These are phyloP conservation scores for Parambassis ranga DNA, from an alignment of 2,797 vertebrate genomes.

Conservation along the genomic window DNA sequence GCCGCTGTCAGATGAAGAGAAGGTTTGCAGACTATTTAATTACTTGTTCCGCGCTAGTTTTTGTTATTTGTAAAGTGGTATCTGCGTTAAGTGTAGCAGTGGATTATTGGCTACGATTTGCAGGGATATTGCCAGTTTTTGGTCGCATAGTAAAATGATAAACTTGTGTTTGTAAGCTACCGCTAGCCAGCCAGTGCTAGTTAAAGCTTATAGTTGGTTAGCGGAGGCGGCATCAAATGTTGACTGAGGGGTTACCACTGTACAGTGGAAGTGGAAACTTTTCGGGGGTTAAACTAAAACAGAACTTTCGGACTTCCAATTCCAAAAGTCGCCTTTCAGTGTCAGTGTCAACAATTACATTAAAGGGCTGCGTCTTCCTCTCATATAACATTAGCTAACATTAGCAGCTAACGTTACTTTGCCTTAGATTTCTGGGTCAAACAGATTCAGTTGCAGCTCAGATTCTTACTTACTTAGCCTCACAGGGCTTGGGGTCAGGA, in stretches of 20 bases:
- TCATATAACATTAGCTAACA: constrained; percentile 17
- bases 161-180: constrained; percentile 33
- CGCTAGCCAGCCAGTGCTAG: constrained; percentile 62
- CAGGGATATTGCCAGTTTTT: neutral
- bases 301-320: rapidly evolving
- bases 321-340: neutral
- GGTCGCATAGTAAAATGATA: neutral
- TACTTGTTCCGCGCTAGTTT: neutral
- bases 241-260: neutral
- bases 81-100: rapidly evolving
- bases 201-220: constrained; percentile 31
- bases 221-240: constrained; percentile 3
- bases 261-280: neutral
- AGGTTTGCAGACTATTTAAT: constrained; percentile 78
- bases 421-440: constrained; percentile 69
- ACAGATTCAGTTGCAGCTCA: constrained; percentile 71
- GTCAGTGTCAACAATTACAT: neutral
- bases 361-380: neutral
- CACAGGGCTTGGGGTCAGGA: constrained; percentile 31
- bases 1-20: constrained; percentile 94
- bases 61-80: neutral
- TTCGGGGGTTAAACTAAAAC: neutral
- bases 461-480: constrained; percentile 44
- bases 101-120: neutral
- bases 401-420: constrained; percentile 53